phyloP scores from a whole-genome alignment of 2,113 vertebrate genomes.

The Erythrolamprus reginae region DNA sequence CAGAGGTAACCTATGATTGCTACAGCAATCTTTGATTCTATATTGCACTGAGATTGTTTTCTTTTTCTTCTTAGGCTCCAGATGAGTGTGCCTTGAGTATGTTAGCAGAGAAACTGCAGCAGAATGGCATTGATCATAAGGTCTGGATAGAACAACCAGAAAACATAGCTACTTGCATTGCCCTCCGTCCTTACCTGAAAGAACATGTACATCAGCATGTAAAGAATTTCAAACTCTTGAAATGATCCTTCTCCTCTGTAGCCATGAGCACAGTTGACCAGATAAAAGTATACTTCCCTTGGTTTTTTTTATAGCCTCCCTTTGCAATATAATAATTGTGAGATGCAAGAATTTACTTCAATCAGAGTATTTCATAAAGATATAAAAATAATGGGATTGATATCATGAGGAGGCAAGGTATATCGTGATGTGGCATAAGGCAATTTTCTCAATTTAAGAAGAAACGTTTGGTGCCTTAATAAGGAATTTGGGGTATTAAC shows the following conservation, averaged over 20 bases:
- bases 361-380: accelerated
- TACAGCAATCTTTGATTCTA: not conserved
- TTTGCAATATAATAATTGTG: too few relatives aligned
- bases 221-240: slow-evolving; percentile 84
- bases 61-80: slow-evolving; percentile 66
- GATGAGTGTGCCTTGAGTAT: slow-evolving; percentile 72
- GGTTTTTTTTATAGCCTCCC: not conserved
- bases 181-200: slow-evolving; percentile 83
- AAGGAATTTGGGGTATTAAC: not conserved
- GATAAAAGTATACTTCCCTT: not conserved
- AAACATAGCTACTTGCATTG: slow-evolving; percentile 83
- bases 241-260: slow-evolving; percentile 56
- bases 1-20: not conserved
- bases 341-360: not conserved
- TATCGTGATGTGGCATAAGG: not conserved
- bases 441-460: not conserved
- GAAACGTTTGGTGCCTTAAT: not conserved
- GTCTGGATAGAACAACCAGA: slow-evolving; percentile 90
- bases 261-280: not conserved
- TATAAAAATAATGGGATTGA: not conserved
- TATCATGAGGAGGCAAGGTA: not conserved
- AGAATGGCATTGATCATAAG: slow-evolving; percentile 75
- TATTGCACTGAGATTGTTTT: not conserved
- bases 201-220: slow-evolving; percentile 80
- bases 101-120: slow-evolving; percentile 69